These are phyloP conservation scores for Tiliacea aurago DNA, from an alignment of 2,888 invertebrate genomes.

Conservation along the genomic window DNA sequence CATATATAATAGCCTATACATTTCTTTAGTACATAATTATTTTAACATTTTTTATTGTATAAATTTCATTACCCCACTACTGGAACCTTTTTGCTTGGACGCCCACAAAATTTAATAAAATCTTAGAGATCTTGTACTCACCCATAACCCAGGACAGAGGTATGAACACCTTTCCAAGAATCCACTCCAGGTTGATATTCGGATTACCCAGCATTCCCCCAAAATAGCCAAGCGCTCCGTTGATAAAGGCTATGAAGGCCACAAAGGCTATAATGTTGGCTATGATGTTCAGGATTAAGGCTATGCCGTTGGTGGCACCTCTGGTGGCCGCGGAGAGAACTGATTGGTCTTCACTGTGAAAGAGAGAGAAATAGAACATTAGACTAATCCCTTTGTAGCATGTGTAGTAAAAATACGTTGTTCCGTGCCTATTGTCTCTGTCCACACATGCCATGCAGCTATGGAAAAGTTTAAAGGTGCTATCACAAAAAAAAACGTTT, in stretches of 20 bases:
- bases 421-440: too few species aligned
- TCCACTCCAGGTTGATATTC: slow-evolving; percentile 92
- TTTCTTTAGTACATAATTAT: too few species aligned
- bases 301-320: slow-evolving; percentile 95
- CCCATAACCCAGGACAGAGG: slow-evolving; percentile 98
- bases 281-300: slow-evolving; percentile 95
- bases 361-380: not conserved
- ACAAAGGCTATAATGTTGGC: slow-evolving; percentile 98
- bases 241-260: slow-evolving; percentile 95
- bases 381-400: not conserved
- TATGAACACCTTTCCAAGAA: slow-evolving; percentile 97
- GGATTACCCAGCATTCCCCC: slow-evolving; percentile 94
- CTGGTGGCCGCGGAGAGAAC: slow-evolving; percentile 97
- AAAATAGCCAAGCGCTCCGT: slow-evolving; percentile 95
- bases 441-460: too few species aligned
- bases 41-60: too few species aligned
- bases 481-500: too few species aligned
- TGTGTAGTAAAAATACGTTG: too few species aligned
- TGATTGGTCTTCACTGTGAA: slow-evolving; percentile 94
- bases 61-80: too few species aligned
- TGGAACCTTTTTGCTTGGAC: too few species aligned
- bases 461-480: too few species aligned
- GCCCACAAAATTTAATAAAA: too few species aligned
- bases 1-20: too few species aligned
- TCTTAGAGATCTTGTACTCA: slow-evolving; percentile 57